Evolutionary conservation across 1,140 invertebrate genomes (phyloP), one percentile per base, ranked within the genome.

Genomic region (Micrasema longulum): DNA sequence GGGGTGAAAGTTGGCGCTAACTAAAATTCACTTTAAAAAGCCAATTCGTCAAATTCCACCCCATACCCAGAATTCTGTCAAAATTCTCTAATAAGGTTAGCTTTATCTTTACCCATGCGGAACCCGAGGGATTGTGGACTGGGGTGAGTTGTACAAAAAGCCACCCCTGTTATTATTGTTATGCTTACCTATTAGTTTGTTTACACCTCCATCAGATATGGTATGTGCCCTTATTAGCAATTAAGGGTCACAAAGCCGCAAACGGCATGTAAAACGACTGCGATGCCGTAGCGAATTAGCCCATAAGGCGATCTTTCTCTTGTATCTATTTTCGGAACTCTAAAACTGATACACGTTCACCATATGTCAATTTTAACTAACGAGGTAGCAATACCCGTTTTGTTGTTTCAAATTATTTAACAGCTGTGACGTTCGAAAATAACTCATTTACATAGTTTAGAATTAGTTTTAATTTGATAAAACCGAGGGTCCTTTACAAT

Each of bases 171-270:
- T 74, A 62, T 71, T 75, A 72, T 75, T 74, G 68, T 74, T 71
- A 70, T 71, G 64, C 45, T 52, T 64, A 62, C 65, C 73, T 68
- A 72, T 75, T 69, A 71, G 73, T 75, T 75, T 75, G 73, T 72
- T 75, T 75, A 75, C 73, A 75, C 73, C 73, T 72, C 73, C 69
- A 72, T 75, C 73, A 48, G 73, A 75, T 75, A 75, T 69, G 73
- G 73, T 72, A 75, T 75, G 73, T 53, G 65, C 65, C 69, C 73
- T 75, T 75, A 75, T 75, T 75, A 75, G 69, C 73, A 75, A 75
- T 75, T 75, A 71, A 75, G 69, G 73, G 73, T 71, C 64, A 57
- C 69, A 47, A 53, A 41, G 69, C 73, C 73, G 50, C 73, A 74
- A 74, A 74, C 63, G 63, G 69, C 73, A 72, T 72, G 62, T 72